phyloP scores from a whole-genome alignment of 2,888 invertebrate genomes.

The Plemyria rubiginata region DNA sequence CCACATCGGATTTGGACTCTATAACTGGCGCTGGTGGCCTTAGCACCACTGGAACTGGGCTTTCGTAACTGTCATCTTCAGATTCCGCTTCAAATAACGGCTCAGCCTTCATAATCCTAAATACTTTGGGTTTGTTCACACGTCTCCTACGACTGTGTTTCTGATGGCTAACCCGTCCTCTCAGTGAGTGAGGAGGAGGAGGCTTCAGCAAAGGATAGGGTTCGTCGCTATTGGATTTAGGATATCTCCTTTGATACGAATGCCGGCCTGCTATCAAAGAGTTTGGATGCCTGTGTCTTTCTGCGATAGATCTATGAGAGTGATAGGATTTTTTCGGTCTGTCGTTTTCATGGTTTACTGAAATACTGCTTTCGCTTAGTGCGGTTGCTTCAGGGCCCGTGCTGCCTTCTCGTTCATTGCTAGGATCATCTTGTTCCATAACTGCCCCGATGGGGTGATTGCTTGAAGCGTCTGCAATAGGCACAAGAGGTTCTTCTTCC shows the following conservation, averaged over 20 bases:
- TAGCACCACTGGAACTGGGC: slow-evolving; percentile 57
- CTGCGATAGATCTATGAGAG: slow-evolving; percentile 53
- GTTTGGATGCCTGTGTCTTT: slow-evolving; percentile 67
- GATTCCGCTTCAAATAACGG: slow-evolving; percentile 68
- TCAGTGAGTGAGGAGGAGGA: slow-evolving; percentile 64
- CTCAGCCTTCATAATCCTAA: slow-evolving; percentile 66
- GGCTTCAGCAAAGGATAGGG: slow-evolving; percentile 78
- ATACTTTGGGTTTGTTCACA: slow-evolving; percentile 61
- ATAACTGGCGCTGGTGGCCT: slow-evolving; percentile 62
- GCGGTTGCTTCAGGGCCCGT: slow-evolving; percentile 59
- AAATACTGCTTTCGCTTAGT: slow-evolving; percentile 56
- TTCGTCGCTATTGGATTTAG: slow-evolving; percentile 64
- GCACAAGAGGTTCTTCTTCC: slow-evolving; percentile 74
- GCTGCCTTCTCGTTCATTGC: slow-evolving; percentile 59
- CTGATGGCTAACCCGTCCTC: slow-evolving; percentile 55
- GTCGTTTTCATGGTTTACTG: slow-evolving; percentile 56
- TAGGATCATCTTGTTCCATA: slow-evolving; percentile 70
- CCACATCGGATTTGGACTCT: slow-evolving; percentile 59
- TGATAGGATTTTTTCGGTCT: slow-evolving; percentile 57
- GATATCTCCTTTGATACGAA: slow-evolving; percentile 64
- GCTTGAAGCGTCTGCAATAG: slow-evolving; percentile 72
- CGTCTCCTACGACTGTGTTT: slow-evolving; percentile 64
- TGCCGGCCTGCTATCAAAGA: slow-evolving; percentile 57
- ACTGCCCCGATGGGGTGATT: slow-evolving; percentile 80
- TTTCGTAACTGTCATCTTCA: slow-evolving; percentile 54